These are phyloP conservation scores for Lottia scabra DNA, from an alignment of 2,888 invertebrate species.

Conservation along the genomic window DNA sequence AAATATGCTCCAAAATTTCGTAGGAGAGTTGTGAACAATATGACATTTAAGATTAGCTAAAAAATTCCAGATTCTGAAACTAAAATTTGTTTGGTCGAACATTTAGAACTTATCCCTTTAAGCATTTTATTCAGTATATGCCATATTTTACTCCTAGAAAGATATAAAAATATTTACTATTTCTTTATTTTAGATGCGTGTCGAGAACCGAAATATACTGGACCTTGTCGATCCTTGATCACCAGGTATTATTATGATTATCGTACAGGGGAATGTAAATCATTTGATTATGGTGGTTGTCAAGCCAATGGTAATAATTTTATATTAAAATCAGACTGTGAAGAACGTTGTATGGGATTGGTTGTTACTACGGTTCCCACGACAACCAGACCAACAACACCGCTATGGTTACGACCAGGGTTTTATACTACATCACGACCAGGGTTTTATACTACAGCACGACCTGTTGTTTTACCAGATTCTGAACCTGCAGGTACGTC, in stretches of 20 bases:
- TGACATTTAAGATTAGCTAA: no score
- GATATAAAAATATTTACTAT: neutral
- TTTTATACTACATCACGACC: neutral
- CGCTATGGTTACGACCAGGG: neutral
- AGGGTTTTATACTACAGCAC: no score
- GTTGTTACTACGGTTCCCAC: constrained; percentile 4
- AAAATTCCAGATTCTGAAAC: no score
- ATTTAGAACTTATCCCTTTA: no score
- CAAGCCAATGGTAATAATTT: constrained; percentile 80
- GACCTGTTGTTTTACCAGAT: no score
- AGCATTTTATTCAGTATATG: no score
- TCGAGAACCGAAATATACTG: constrained; percentile 73
- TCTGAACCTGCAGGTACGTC: no score
- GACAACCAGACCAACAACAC: constrained; percentile 6
- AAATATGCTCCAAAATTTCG: no score
- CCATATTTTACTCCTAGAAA: no score
- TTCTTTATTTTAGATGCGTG: neutral
- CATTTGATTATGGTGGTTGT: constrained; percentile 87
- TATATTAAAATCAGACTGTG: constrained; percentile 41
- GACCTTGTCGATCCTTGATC: constrained; percentile 78
- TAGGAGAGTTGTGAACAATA: no score
- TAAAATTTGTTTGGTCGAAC: no score
- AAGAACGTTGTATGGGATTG: constrained; percentile 38
- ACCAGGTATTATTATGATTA: constrained; percentile 81
- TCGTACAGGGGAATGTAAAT: constrained; percentile 79